Base-by-base conservation (phyloP, 2,888 invertebrate genomes). In the Eulithis testata region DNA sequence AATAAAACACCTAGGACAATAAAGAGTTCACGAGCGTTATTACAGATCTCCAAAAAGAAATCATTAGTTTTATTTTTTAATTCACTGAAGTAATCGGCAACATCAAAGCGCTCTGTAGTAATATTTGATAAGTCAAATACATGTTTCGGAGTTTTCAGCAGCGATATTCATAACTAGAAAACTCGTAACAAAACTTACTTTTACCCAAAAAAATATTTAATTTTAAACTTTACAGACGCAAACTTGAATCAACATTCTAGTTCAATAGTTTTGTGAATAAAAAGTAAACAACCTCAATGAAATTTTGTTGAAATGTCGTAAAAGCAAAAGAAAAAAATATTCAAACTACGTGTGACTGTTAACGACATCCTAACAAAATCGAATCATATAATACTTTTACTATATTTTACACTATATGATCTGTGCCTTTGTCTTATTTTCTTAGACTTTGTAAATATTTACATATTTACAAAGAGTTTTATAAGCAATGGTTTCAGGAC, bases 191-290 rank as follows among this genome's bases (percentile, higher is more conserved):
- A 21, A 53, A 47, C 14, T 11, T 56, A 36, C 44, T 52, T 63
- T 57, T 66, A 55, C 45, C 55, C 45, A 12, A 54, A 65, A 64
- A 62, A 50, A 21, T 21, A 21, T 21, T 21, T 37, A 73, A 80
- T 1, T 21, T 21, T 37, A 73, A 80, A 81, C 75, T 77, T 78
- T 47, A 61, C 73, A 77, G 78, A 76, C 77, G 70, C 70, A 68
- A 70, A 71, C 72, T 73, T 70, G 64, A 72, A 74, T 76, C 66
- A 65, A 65, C 69, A 70, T 72, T 75, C 70, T 70, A 75, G 52
- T 45, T 12, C 2, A 21, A 21, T 21, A 21, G 2, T 21, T 21
- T 21, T 21, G 21, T 21, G 21, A 21, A 21, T 21, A 21, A 21
- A 21, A 21, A 21, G 21, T 21, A 21, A 21, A 21, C 21, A 21